Percentiles rank a stretch among this genome's conserved stretches.
Evolutionary conservation across 2,888 invertebrate genomes (phyloP).

Genomic region (Athalia circularis): DNA sequence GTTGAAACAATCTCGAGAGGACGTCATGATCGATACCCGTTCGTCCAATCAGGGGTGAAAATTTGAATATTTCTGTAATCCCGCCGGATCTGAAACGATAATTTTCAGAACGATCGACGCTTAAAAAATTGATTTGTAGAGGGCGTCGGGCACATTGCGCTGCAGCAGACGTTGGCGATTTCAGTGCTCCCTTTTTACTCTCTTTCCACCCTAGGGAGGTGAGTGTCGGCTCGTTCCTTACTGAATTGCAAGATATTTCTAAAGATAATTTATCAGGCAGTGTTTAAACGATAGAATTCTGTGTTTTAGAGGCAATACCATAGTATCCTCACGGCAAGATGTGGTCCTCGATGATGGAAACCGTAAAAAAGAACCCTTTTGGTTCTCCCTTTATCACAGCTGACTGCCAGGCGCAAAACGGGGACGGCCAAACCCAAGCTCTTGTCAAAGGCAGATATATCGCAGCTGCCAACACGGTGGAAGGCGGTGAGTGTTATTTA

Average conservation of each 20-base stretch:
- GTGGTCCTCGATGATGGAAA: slow-evolving; percentile 74
- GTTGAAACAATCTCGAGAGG: too few species aligned
- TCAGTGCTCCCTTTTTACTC: slow-evolving; percentile 59
- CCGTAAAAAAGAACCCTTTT: slow-evolving; percentile 73
- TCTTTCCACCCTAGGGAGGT: slow-evolving; percentile 61
- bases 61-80: too few species aligned
- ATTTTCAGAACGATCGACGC: not conserved
- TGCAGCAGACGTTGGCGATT: slow-evolving; percentile 42
- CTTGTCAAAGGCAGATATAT: slow-evolving; percentile 71
- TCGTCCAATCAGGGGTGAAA: too few species aligned
- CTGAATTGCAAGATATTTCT: too few species aligned
- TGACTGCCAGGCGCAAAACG: slow-evolving; percentile 69
- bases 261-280: not conserved
- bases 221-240: slow-evolving; percentile 54
- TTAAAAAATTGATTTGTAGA: not conserved
- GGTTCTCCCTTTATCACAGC: slow-evolving; percentile 69
- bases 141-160: slow-evolving; percentile 2
- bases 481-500: slow-evolving; percentile 67
- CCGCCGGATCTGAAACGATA: not conserved
- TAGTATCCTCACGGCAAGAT: slow-evolving; percentile 64
- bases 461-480: slow-evolving; percentile 69
- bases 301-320: slow-evolving; percentile 54
- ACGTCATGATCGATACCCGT: too few species aligned
- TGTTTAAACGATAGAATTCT: slow-evolving; percentile 16
- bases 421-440: slow-evolving; percentile 57